Conservation (phyloP, 2,888 invertebrate genomes). For the Gastracanthus pulcherrimus region DNA sequence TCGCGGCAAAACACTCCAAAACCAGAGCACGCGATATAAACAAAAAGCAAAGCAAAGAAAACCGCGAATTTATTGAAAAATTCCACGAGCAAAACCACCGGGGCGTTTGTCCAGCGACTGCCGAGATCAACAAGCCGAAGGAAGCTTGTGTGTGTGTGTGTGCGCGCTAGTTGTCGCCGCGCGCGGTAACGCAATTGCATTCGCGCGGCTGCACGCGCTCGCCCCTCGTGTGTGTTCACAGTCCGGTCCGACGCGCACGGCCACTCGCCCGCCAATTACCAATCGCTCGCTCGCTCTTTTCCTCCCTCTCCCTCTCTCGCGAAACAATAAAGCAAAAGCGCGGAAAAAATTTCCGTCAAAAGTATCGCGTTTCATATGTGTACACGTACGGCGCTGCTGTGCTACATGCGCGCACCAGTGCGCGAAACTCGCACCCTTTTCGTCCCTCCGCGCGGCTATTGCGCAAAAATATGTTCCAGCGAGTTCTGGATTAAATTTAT, state of each 20-base stretch:
- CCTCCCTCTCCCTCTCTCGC: too few species aligned
- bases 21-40: too few species aligned
- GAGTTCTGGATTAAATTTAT: constrained; percentile 45
- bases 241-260: constrained; percentile 1
- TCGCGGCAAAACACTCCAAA: neutral
- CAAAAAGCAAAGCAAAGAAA: neutral
- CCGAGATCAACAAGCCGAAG: neutral
- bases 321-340: constrained; percentile 70
- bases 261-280: constrained; percentile 67
- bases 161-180: too few species aligned
- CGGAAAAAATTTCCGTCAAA: constrained; percentile 66
- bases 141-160: too few species aligned
- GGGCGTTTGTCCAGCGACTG: constrained; percentile 5
- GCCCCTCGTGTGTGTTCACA: neutral
- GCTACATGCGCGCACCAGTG: neutral
- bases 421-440: constrained; percentile 25
- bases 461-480: constrained; percentile 52
- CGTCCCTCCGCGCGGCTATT: constrained; percentile 15
- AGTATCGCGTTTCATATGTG: constrained; percentile 69
- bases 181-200: constrained; percentile 1
- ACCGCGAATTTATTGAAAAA: constrained; percentile 32
- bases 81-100: constrained; percentile 1
- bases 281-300: too few species aligned
- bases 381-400: neutral
- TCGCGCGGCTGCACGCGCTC: constrained; percentile 19